Percentiles rank a stretch among this genome's conserved stretches.
Evolutionary conservation across 2,888 invertebrate genomes (phyloP).

Genomic region (Malthinus flaveolus): DNA sequence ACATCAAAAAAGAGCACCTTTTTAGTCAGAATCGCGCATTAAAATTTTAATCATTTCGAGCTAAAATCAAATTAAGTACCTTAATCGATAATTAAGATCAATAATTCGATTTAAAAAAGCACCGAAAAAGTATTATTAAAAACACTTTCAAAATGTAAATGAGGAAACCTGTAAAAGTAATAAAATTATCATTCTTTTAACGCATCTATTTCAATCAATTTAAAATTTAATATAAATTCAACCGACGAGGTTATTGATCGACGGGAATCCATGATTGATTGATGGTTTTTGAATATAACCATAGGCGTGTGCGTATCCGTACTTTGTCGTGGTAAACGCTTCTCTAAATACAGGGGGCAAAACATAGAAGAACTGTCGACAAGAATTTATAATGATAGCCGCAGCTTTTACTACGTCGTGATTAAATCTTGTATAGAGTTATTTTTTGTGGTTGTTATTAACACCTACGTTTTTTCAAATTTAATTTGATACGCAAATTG

Average conservation of each 20-base stretch:
- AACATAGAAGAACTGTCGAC: slow-evolving; percentile 4
- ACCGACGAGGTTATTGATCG: slow-evolving; percentile 1
- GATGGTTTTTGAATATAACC: slow-evolving; percentile 5
- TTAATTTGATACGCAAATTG: slow-evolving; percentile 7
- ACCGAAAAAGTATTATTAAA: background rate
- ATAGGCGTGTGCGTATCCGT: background rate
- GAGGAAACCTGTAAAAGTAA: background rate
- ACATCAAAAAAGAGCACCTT: no score
- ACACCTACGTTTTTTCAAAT: slow-evolving; percentile 12
- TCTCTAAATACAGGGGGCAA: slow-evolving; percentile 4
- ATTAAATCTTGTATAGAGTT: slow-evolving; percentile 16
- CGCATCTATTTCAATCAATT: slow-evolving; percentile 6
- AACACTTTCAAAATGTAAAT: background rate
- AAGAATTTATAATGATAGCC: slow-evolving; percentile 15
- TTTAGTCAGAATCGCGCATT: background rate
- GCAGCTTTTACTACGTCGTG: slow-evolving; percentile 4
- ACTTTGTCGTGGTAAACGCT: background rate
- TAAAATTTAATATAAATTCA: slow-evolving; percentile 8
- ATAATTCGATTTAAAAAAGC: background rate
- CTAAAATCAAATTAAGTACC: background rate
- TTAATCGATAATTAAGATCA: slow-evolving; percentile 3
- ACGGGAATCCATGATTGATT: slow-evolving; percentile 8
- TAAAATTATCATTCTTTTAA: slow-evolving; percentile 1
- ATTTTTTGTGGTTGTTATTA: slow-evolving; percentile 12
- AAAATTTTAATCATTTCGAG: background rate